Evolutionary conservation across 1,140 invertebrate genomes (phyloP), one percentile per base, ranked within the genome.

Genomic region (Euura saliciscinereae): DNA sequence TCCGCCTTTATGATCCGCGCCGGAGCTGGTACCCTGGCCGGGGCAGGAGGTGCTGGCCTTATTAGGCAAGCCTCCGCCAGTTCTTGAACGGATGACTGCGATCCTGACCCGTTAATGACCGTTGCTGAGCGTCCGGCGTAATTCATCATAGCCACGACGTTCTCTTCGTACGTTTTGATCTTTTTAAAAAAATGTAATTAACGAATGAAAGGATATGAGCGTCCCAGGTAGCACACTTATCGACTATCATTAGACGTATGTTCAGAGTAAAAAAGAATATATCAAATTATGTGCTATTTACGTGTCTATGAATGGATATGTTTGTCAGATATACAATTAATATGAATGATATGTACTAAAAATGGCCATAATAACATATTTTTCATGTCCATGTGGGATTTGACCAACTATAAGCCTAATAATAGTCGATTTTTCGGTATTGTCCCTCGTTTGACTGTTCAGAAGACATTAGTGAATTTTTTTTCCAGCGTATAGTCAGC

Each of bases 31-130:
- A 76, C 65, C 51, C 82, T 79, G 0, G 77, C 75, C 3, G 73
- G 71, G 7, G 71, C 74, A 11, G 71, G 73, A 0, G 75, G 74
- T n/a, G 75, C 65, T 45, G 84, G 71, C 45, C 70, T 70, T 71
- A 81, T 79, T 45, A 85, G 64, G 74, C 74, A 77, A 3, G 74
- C 73, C 65, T 83, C 83, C 4, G 83, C 70, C 73, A 74, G 79
- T 69, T 84, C 81, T 59, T 71, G 75, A 2, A 85, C 76, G 0
- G 45, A 43, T 46, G 73, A 80, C 42, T 74, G 70, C 0, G 80
- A 74, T 6, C 59, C 71, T 43, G 70, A 73, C n/a, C 77, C 79
- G 65, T 83, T 73, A n/a, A 85, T 76, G 42, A 81, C 43, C 3
- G 69, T 66, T 4, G 75, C 81, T 5, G 79, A 81, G 44, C 77